Evolutionary conservation across 2,888 invertebrate species (phyloP).

Genomic region (Hemithea aestivaria): DNA sequence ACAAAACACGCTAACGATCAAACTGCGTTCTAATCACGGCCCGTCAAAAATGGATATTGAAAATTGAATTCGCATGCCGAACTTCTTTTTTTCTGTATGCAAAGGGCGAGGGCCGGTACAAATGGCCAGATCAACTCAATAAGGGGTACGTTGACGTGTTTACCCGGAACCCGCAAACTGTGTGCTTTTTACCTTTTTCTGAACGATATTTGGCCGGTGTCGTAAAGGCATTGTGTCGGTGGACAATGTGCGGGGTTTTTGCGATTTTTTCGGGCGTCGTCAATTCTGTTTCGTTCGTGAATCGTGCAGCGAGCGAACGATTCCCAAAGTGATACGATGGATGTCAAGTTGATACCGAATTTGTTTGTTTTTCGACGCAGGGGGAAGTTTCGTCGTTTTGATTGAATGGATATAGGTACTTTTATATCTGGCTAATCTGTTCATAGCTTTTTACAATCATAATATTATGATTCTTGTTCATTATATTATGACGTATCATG

Average conservation of each 20-base stretch:
- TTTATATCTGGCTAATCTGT: too few relatives aligned
- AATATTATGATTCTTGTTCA: too few relatives aligned
- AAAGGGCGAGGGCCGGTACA: conserved; percentile 69
- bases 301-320: conserved; percentile 37
- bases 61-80: conserved; percentile 69
- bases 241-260: conserved; percentile 64
- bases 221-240: conserved; percentile 72
- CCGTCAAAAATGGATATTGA: conserved; percentile 77
- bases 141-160: conserved; percentile 73
- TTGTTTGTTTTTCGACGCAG: conserved; percentile 14
- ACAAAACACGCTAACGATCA: conserved; percentile 62
- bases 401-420: not conserved
- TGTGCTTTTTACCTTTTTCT: conserved; percentile 68
- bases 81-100: conserved; percentile 58
- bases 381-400: conserved; percentile 2
- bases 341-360: conserved; percentile 27
- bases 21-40: conserved; percentile 77
- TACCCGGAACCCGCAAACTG: conserved; percentile 74
- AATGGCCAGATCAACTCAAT: conserved; percentile 78
- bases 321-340: conserved; percentile 44
- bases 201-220: conserved; percentile 75
- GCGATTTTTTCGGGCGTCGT: conserved; percentile 43
- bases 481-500: too few relatives aligned
- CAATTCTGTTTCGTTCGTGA: conserved; percentile 35
- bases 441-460: too few relatives aligned